These are phyloP conservation scores for Tapera naevia DNA, from an alignment of 2,797 vertebrate genomes.

Conservation along the genomic window DNA sequence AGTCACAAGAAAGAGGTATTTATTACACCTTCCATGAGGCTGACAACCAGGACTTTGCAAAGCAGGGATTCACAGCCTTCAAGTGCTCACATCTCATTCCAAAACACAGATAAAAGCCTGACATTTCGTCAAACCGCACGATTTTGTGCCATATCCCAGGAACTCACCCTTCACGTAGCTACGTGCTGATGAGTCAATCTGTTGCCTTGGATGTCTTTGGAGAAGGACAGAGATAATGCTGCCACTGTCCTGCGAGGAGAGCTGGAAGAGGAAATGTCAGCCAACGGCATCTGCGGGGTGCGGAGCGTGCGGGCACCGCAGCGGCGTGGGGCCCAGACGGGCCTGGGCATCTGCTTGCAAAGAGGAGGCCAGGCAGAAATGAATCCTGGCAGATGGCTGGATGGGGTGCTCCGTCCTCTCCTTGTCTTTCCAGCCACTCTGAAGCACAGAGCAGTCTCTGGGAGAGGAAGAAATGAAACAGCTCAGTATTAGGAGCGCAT, in stretches of 20 bases:
- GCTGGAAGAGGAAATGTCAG: conserved; percentile 41
- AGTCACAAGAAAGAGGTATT: not conserved
- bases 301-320: not conserved
- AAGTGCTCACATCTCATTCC: not conserved
- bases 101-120: not conserved
- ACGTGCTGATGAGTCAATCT: not conserved
- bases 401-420: not conserved
- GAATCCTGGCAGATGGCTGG: conserved; percentile 24
- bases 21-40: not conserved
- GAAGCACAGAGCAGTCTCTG: not conserved
- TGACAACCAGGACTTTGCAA: not conserved
- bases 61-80: not conserved
- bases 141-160: not conserved
- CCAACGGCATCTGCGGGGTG: not conserved
- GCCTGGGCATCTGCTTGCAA: not conserved
- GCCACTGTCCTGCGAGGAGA: not conserved
- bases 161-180: not conserved
- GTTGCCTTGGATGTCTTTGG: not conserved
- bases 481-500: not conserved
- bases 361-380: not conserved
- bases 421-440: not conserved
- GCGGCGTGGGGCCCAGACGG: not conserved
- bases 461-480: not conserved
- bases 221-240: not conserved
- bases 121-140: not conserved